phyloP scores from a whole-genome alignment of 2,113 vertebrate genomes.

The Numida meleagris region DNA sequence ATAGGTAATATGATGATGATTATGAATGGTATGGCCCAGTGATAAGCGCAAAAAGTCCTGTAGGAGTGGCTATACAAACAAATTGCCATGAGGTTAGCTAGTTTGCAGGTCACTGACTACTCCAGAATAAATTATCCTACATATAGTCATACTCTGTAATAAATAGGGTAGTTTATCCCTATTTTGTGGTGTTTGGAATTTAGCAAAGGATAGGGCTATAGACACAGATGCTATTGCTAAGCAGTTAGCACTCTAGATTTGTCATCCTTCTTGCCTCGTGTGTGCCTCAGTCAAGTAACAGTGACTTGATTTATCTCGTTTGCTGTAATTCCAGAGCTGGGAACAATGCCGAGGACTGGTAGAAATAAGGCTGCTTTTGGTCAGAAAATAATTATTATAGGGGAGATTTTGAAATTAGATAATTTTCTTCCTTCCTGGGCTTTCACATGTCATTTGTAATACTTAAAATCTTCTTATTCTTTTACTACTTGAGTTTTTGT shows the following conservation, averaged over 20 bases:
- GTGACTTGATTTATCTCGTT: not conserved
- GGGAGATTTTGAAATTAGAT: not conserved
- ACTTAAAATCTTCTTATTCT: not conserved
- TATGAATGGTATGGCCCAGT: not conserved
- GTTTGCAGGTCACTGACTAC: not conserved
- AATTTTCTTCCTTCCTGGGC: not conserved
- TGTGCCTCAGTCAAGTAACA: not conserved
- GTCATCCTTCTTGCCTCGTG: not conserved
- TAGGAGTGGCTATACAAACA: not conserved
- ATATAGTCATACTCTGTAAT: not conserved
- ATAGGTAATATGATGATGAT: not conserved
- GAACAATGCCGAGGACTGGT: not conserved
- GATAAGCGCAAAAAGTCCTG: not conserved
- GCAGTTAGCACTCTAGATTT: not conserved
- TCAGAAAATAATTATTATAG: not conserved
- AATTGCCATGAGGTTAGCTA: not conserved
- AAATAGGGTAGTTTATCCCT: not conserved
- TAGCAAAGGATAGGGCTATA: not conserved
- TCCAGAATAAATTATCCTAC: not conserved
- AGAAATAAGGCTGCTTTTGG: not conserved
- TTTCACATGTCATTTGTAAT: not conserved
- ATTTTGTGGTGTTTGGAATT: not conserved
- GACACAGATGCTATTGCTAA: rapidly evolving
- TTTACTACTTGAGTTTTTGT: not conserved
- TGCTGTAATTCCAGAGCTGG: not conserved